Evolutionary conservation across 2,113 vertebrate genomes (phyloP).

Genomic region (Archocentrus centrarchus): DNA sequence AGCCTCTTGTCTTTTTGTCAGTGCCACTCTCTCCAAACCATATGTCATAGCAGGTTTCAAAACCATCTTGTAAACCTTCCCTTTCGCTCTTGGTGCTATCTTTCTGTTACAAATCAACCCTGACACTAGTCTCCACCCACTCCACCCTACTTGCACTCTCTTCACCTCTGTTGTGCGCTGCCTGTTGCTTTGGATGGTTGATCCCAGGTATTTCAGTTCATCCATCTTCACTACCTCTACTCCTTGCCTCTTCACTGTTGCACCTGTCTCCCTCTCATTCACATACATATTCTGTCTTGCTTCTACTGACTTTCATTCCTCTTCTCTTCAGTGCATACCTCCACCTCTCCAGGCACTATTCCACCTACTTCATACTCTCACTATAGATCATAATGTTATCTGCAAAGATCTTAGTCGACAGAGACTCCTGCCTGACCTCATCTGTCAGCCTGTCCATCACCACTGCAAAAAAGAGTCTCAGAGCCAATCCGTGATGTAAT

Average conservation of each 20-base stretch:
- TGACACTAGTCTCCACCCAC: background rate
- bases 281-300: background rate
- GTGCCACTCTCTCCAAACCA: background rate
- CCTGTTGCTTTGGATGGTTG: background rate
- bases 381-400: background rate
- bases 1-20: background rate
- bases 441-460: background rate
- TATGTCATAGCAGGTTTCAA: background rate
- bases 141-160: background rate
- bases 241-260: background rate
- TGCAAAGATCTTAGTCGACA: background rate
- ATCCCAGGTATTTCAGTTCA: background rate
- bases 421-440: background rate
- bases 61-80: background rate
- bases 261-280: background rate
- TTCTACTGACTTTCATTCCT: background rate
- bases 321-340: background rate
- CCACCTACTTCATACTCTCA: background rate
- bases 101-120: background rate
- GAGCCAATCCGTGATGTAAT: background rate
- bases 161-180: background rate
- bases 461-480: background rate
- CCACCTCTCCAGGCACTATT: background rate
- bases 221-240: background rate
- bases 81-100: background rate